Percentiles rank a stretch among this genome's conserved stretches.
These are phyloP conservation scores for Dysidea cf. avara DNA, from an alignment of 37 sponge, comb jelly and placozoan genomes.

Conservation along the genomic window DNA sequence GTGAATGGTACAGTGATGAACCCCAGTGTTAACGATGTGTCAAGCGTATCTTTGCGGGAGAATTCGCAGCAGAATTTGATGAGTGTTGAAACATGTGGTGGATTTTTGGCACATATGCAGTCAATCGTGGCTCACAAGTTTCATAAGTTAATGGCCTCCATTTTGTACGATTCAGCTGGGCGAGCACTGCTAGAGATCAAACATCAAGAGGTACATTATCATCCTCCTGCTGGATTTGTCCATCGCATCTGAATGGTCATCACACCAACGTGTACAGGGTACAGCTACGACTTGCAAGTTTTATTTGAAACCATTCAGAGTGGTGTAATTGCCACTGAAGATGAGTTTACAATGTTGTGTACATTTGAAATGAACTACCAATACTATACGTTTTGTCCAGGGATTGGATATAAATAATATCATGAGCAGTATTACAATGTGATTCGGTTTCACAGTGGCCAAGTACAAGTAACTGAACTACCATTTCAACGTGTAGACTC, in stretches of 20 bases:
- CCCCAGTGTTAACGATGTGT: no score
- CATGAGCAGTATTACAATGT: constrained; percentile 12
- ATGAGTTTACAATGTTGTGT: constrained; percentile 20
- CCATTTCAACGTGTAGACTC: constrained; percentile 35
- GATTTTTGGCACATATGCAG: no score
- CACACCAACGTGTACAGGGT: constrained; percentile 6
- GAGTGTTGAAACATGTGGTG: no score
- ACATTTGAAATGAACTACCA: not conserved
- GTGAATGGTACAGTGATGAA: no score
- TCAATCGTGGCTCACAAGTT: no score
- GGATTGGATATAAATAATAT: constrained; percentile 1
- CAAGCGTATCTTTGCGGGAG: no score
- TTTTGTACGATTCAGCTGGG: no score
- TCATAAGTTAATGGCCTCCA: no score
- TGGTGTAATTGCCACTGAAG: constrained; percentile 12
- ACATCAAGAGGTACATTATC: no score
- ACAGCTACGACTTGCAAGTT: constrained; percentile 25
- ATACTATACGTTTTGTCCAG: constrained; percentile 43
- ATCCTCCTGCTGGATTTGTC: constrained; percentile 25
- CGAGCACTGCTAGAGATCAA: no score
- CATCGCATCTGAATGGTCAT: not conserved
- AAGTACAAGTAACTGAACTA: constrained; percentile 4
- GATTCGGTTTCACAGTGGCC: constrained; percentile 25
- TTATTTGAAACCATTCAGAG: constrained; percentile 19
- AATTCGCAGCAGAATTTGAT: no score